Evolutionary conservation across 2,888 invertebrate species (phyloP).

Genomic region (Agonopterix arenella): DNA sequence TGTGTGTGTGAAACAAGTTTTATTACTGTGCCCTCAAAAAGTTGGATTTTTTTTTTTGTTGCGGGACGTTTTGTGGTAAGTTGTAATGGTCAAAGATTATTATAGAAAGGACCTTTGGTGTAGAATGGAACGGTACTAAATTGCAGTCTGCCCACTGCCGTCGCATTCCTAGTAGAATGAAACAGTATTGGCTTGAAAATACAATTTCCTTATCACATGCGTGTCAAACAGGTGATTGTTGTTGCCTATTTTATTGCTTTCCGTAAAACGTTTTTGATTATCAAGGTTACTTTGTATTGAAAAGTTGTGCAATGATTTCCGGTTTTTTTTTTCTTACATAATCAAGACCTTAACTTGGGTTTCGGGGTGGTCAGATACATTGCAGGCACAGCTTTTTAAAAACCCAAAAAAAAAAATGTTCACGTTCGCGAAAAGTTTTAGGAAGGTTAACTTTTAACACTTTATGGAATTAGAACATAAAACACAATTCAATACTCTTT

Average conservation of each 20-base stretch:
- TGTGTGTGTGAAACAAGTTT: constrained; percentile 53
- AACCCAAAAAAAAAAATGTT: too few species aligned
- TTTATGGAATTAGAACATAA: too few species aligned
- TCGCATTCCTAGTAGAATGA: not conserved
- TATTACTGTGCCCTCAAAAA: constrained; percentile 42
- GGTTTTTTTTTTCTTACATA: too few species aligned
- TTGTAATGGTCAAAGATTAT: constrained; percentile 26
- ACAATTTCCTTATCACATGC: constrained; percentile 15
- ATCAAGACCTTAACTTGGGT: too few species aligned
- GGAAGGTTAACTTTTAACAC: too few species aligned
- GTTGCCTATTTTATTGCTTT: not conserved
- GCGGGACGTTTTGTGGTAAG: constrained; percentile 58
- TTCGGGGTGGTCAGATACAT: too few species aligned
- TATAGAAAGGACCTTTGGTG: not conserved
- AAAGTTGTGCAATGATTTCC: too few species aligned
- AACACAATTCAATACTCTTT: too few species aligned
- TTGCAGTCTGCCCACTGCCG: not conserved
- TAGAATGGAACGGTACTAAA: not conserved
- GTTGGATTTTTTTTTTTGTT: constrained; percentile 54
- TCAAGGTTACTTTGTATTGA: not conserved
- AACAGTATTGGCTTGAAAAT: constrained; percentile 9
- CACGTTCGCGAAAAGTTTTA: too few species aligned
- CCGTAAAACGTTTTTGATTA: not conserved
- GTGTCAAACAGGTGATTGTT: constrained; percentile 8
- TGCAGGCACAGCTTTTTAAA: too few species aligned